Evolutionary conservation across 2,113 vertebrate genomes (phyloP), one percentile per base, ranked within the genome.

Genomic region (Syngnathoides biaculeatus): DNA sequence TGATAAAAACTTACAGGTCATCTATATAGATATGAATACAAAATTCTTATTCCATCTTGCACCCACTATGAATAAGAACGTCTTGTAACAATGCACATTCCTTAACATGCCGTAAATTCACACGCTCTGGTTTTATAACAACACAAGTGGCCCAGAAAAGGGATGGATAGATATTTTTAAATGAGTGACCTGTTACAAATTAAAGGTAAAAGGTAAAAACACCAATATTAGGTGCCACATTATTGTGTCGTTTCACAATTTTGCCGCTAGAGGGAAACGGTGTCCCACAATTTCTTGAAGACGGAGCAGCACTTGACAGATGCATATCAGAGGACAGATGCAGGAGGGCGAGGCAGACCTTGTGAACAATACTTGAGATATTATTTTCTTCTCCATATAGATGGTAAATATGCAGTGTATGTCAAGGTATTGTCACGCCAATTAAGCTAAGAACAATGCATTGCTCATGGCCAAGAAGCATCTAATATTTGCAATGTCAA

Each of bases 181-280:
- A 6, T 35, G 30, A 35, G 30, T 35, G 30, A 35, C 30, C 30
- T 35, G 30, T 35, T 5, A 35, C 6, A 2, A 35, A 35, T 35
- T 35, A 35, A 35, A 35, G 30, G 6, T 6, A 35, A 35, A 35
- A 5, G 30, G 30, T 35, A 35, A 35, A 35, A 35, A 35, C 30
- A 35, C 3, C 6, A 35, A 3, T 35, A 35, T 35, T 1, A 2
- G 48, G 20, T 4, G 3, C 48, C 4, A 30, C 24, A 30, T 27
- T 9, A 5, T 0, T 55, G 11, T 68, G 79, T 56, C 20, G 35
- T 9, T 4, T 0, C 19, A 30, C 5, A 3, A 0, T 5, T 1
- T 38, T 1, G 1, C 75, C 83, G 15, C 77, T 11, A 72, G 79
- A 50, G n/a, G 84, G 80, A 50, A 71, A 64, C 76, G 84, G 30